Evolutionary conservation across 2,888 invertebrate species (phyloP), one percentile per base, ranked within the genome.

Genomic region (Brachypalpus laphriformis): DNA sequence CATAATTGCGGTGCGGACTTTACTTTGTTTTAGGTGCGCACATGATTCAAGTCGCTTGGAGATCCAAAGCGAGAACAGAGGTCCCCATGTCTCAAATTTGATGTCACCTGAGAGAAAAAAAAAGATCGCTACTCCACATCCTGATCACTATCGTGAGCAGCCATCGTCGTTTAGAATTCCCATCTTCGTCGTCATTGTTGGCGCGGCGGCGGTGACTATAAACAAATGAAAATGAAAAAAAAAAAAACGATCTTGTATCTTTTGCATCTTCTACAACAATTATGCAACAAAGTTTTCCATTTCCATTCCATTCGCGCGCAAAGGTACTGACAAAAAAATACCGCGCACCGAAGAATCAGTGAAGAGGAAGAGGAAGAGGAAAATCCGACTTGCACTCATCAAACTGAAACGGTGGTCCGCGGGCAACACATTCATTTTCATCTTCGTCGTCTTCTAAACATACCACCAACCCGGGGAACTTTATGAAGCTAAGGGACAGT

Each of bases 311-410:
- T 61, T 77, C 56, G 63, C 37, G 37, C 68, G 68, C 14, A 61
- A 77, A 68, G 45, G 0, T 34, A 34, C 45, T 8, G 16, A n/a
- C 9, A 65, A 56, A 20, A 9, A 37, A 57, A 37, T 16, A 9
- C 5, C 49, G 25, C 37, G 51, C 25, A 25, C n/a, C 11, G 16
- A 49, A 57, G 11, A 57, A 57, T 11, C 42, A 22, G 4, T 3
- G 49, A 34, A 25, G 22, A 77, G 34, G 40, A 34, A 25, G 14
- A 77, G 34, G 77, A 77, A 70, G 68, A 70, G 77, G 77, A 45
- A 70, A 70, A 77, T 70, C 68, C 68, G 77, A 70, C 77, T 68
- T 51, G 68, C 51, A 68, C 77, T 77, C 77, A 61, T 77, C 77
- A 77, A 77, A 68, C 37, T 49, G 57, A 75, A 59, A 68, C 66